A percentile compares a stretch with the other conserved stretches of the same genome.
phyloP scores from a whole-genome alignment of 2,113 vertebrate species.

The Casuarius casuarius region DNA sequence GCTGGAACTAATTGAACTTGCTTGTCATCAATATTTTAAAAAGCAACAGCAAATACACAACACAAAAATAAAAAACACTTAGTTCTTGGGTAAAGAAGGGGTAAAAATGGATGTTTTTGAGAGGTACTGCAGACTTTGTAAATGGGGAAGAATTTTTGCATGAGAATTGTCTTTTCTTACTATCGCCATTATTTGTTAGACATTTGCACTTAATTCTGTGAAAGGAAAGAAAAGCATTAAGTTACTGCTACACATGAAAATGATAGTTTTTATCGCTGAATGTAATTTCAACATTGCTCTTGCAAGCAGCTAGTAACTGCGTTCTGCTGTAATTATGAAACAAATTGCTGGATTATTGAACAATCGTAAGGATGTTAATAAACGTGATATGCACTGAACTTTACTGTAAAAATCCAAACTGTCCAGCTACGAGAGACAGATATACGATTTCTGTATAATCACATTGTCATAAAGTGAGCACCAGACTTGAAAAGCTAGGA shows the following conservation, averaged over 20 bases:
- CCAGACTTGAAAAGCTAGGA: not conserved
- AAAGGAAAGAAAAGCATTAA: constrained; percentile 52
- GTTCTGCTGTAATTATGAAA: constrained; percentile 43
- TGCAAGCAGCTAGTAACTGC: constrained; percentile 58
- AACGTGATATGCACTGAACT: constrained; percentile 35
- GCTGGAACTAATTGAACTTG: constrained; percentile 90
- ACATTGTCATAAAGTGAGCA: not conserved
- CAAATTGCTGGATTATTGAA: constrained; percentile 63
- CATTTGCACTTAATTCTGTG: constrained; percentile 70
- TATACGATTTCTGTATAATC: not conserved
- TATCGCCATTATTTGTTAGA: constrained; percentile 60
- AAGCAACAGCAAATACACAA: constrained; percentile 54
- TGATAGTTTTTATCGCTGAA: constrained; percentile 73
- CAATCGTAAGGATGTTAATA: constrained; percentile 38
- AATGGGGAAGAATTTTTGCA: constrained; percentile 74
- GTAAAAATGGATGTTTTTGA: not conserved
- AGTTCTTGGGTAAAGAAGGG: not conserved
- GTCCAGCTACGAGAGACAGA: not conserved
- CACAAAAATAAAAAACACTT: constrained; percentile 74
- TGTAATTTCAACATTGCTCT: constrained; percentile 65
- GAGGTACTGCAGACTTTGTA: constrained; percentile 47
- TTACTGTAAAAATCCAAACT: not conserved
- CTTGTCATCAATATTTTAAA: constrained; percentile 85
- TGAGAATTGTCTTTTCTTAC: constrained; percentile 72
- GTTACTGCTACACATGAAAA: constrained; percentile 38